Percentiles rank a stretch among this genome's conserved stretches.
Conservation (phyloP, 2,113 vertebrate genomes). For the Seriola dumerili region DNA sequence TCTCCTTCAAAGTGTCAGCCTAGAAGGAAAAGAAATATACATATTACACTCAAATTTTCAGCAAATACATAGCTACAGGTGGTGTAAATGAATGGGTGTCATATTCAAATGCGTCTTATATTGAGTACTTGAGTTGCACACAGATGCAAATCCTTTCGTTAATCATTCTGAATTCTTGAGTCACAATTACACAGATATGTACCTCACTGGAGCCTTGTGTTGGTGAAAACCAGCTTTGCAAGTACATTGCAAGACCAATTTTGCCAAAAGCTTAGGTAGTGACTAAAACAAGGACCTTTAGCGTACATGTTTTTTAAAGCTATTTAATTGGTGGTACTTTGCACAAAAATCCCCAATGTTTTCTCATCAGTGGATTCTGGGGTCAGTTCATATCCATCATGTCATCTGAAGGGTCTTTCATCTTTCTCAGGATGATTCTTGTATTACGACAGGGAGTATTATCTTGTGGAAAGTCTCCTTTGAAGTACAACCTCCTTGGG, state of each 20-base stretch:
- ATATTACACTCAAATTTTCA: neutral
- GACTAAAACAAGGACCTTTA: neutral
- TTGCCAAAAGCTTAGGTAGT: neutral
- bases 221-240: neutral
- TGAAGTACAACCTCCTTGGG: neutral
- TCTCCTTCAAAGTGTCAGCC: constrained; percentile 97
- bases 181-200: neutral
- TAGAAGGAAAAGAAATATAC: constrained; percentile 50
- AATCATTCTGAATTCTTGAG: constrained; percentile 8
- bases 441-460: neutral
- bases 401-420: neutral
- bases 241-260: neutral
- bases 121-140: neutral
- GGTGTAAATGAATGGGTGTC: neutral
- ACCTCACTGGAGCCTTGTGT: neutral
- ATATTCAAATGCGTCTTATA: constrained; percentile 15
- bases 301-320: neutral
- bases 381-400: neutral
- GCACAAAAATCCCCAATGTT: neutral
- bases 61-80: neutral
- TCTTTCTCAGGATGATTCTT: neutral
- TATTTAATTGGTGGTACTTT: neutral
- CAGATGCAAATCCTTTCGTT: constrained; percentile 17
- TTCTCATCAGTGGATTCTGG: neutral
- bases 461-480: neutral